Base-by-base conservation (phyloP, 2,888 invertebrate species). In the Dicyrtoma fusca region DNA sequence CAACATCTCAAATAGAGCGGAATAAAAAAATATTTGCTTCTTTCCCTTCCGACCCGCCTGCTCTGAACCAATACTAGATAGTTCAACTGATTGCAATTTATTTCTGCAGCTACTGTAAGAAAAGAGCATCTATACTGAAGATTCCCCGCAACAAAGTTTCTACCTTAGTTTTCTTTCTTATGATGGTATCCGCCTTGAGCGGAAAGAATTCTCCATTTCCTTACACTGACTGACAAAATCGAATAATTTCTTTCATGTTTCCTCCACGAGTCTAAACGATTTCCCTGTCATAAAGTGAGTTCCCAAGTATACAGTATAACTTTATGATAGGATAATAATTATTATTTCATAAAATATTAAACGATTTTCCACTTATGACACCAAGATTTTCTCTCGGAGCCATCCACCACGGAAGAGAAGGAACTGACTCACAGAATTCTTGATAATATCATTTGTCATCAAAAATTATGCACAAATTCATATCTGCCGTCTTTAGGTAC, bases 1-100 rank as follows among this genome's bases (percentile, higher is more conserved):
- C 26, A 65, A 51, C 65, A 34, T 49, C 65, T 65, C 65, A 65
- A 65, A 65, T 65, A 51, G 65, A 65, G 26, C 65, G 26, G 65
- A 51, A 65, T 61, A 42, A 61, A 61, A 61, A 44, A 21, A 61
- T 44, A 61, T 61, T 61, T 61, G 21, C 59, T 61, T 14, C 42
- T 19, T 21, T 61, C 34, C 19, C 42, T n/a, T 14, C 34, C 6
- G 10, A 14, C 53, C 19, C 59, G 2, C n/a, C 1, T 26, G n/a
- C 13, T 25, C 5, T 23, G 19, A 44, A 61, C 42, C 44, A 34
- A 44, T 61, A 61, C 8, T 42, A 14, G 34, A 17, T 44, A 61
- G 34, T 44, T 61, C 61, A 61, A 61, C 61, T 34, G 61, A 61
- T 61, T 61, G 61, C 61, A 61, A 61, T 61, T 61, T 61, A 61